These are phyloP conservation scores for Drosophila vallismaia DNA, from an alignment of 2,888 invertebrate genomes.

Conservation along the genomic window DNA sequence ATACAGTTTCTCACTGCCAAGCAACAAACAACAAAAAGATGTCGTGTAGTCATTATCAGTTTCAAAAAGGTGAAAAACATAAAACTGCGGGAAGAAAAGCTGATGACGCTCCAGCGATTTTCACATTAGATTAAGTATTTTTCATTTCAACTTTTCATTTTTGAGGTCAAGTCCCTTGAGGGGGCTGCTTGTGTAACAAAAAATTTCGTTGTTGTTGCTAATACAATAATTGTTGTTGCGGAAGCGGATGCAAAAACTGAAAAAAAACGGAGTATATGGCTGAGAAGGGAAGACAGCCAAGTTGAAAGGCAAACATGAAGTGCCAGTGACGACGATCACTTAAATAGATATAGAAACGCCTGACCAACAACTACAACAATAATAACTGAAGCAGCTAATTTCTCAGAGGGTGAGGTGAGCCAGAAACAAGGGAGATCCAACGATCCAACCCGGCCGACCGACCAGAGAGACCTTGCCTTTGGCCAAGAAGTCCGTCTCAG, in stretches of 20 bases:
- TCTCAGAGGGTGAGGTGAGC: slow-evolving; percentile 71
- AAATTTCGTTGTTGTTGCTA: slow-evolving; percentile 60
- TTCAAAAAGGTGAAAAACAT: slow-evolving; percentile 29
- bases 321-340: slow-evolving; percentile 72
- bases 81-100: slow-evolving; percentile 58
- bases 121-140: slow-evolving; percentile 78
- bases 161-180: slow-evolving; percentile 68
- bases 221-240: slow-evolving; percentile 71
- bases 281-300: slow-evolving; percentile 45
- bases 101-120: slow-evolving; percentile 76
- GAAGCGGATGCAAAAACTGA: slow-evolving; percentile 73
- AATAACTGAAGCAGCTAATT: slow-evolving; percentile 79
- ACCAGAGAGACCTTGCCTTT: slow-evolving; percentile 71
- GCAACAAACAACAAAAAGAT: slow-evolving; percentile 12
- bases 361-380: slow-evolving; percentile 56
- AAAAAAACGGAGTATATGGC: slow-evolving; percentile 14
- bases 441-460: slow-evolving; percentile 8
- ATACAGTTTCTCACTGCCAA: slow-evolving; percentile 39
- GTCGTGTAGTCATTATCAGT: slow-evolving; percentile 49
- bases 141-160: slow-evolving; percentile 62
- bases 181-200: slow-evolving; percentile 48
- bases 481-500: slow-evolving; percentile 57
- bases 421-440: slow-evolving; percentile 12
- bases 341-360: slow-evolving; percentile 65
- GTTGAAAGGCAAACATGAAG: slow-evolving; percentile 76